Base-by-base conservation (phyloP, 2,113 vertebrate species). In the Hippolais icterina region DNA sequence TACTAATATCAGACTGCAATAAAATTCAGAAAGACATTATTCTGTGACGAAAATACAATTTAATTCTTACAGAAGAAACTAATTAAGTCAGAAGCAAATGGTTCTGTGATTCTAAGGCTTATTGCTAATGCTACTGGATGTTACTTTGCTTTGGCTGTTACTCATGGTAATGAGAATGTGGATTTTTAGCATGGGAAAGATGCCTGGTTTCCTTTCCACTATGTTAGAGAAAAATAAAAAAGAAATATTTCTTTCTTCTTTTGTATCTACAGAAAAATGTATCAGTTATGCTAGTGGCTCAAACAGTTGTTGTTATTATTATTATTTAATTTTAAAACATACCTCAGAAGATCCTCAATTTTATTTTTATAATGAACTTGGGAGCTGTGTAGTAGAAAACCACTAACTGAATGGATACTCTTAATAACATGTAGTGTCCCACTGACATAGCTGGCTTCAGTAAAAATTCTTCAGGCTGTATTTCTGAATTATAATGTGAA, bases 41-140 rank as follows among this genome's bases (percentile, higher is more conserved):
- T 97, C 64, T 91, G 88, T 95, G 46, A 90, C 59, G 76, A 89
- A 95, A 96, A 95, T 49, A 75, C 76, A 94, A 93, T 97, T 94
- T 96, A 96, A 87, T 96, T 97, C 84, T 90, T 83, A 89, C 57
- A 92, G 85, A 94, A 90, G 78, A 96, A 96, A 79, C 85, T 91
- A 96, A 96, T 97, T 96, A 97, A 97, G 57, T 91, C 83, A 87
- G 69, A 88, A 61, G 87, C 63, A 96, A 97, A 94, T 63, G 49
- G 37, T 75, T 95, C 47, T 92, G 69, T 80, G 87, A 93, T 96
- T 96, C 69, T 89, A 59, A 91, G 59, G 50, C 82, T 96, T 95
- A 90, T 87, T 96, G 77, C 75, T 93, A 88, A 82, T 94, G 83
- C 90, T 91, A 27, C 64, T 81, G 83, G 80, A 77, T 79, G 89